Evolutionary conservation across 2,888 invertebrate species (phyloP), one percentile per base, ranked within the genome.

Genomic region (Cancer borealis): DNA sequence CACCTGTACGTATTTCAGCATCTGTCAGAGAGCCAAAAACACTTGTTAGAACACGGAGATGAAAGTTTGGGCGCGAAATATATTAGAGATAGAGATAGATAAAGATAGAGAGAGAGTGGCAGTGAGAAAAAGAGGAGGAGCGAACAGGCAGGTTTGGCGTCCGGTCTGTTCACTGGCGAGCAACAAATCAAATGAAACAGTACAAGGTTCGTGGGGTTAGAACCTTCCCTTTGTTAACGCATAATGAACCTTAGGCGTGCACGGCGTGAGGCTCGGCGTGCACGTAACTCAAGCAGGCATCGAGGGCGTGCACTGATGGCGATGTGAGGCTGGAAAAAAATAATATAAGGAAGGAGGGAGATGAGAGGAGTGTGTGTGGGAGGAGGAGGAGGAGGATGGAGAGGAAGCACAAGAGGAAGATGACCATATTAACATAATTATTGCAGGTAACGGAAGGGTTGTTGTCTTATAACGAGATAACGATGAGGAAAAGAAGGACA

Each of bases 1-100:
- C 79, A 93, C 93, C 47, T 93, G 93, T 90, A 93, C 93, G 93
- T 93, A 93, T 79, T 93, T 93, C 79, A 93, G 90, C 93, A 93
- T 93, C 93, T 93, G 90, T 49, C 1, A 49, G 79, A 3, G 17
- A 10, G 39, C 8, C 21, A 21, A 73, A 60, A 4, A 66, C n/a
- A 45, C 45, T 1, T 87, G 87, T 87, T 10, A 79, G 30, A 14
- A 30, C 30, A 30, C 26, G 45, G 46, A 45, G 45, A n/a, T 8
- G 88, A n/a, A 45, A 46, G 46, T 17, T 4, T 5, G 6, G 26
- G 30, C 3, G 12, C 8, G 21, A 12, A 12, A 30, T 12, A 12
- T 3, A 30, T 30, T 10, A 79, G 12, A 79, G 79, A 30, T 8
- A 6, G 30, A 46, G 46, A 46, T 17, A 21, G 21, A 46, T 1